Base-by-base conservation (phyloP, 2,888 invertebrate species). In the Coelinius sp. region DNA sequence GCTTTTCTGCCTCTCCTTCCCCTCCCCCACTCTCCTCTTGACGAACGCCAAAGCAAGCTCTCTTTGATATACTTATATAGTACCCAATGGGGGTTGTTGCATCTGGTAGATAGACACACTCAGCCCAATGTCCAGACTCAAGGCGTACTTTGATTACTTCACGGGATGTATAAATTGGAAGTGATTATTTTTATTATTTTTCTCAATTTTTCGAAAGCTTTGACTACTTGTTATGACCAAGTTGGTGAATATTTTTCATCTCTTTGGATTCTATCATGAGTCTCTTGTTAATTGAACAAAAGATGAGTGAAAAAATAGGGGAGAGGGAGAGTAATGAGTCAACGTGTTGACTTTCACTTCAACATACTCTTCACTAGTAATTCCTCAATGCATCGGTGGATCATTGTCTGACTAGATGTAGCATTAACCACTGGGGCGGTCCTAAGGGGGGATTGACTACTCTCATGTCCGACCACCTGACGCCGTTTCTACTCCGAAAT, bases 11-110 rank as follows among this genome's bases (percentile, higher is more conserved):
- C 7, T 14, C 12, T 5, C 17, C 31, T 53, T 27, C 25, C 31
- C 24, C 25, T 22, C 44, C 25, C 44, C 20, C 17, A 6, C 73
- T 22, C 53, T 70, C 73, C 68, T 75, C 35, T 66, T 75, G 49
- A 71, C 73, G 56, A 65, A 66, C 69, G 53, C 46, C 46, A 67
- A 68, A 71, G 73, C 64, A 68, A 71, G 63, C 75, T 75, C 75
- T 75, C 85, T 85, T 84, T 84, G 84, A 85, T 83, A 85, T 82
- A 84, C 81, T 85, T 84, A 84, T 83, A 83, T 80, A 81, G 73
- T 73, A 65, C 64, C 73, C 69, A n/a, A n/a, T 71, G 44, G 76
- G 66, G 68, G 68, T 63, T 56, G 65, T 52, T 52, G 73, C 72
- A 73, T 70, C 75, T 72, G 75, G 74, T 68, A 67, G 73, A 73